Base-by-base conservation (phyloP, 2,797 vertebrate genomes). In the Apogon talboti region DNA sequence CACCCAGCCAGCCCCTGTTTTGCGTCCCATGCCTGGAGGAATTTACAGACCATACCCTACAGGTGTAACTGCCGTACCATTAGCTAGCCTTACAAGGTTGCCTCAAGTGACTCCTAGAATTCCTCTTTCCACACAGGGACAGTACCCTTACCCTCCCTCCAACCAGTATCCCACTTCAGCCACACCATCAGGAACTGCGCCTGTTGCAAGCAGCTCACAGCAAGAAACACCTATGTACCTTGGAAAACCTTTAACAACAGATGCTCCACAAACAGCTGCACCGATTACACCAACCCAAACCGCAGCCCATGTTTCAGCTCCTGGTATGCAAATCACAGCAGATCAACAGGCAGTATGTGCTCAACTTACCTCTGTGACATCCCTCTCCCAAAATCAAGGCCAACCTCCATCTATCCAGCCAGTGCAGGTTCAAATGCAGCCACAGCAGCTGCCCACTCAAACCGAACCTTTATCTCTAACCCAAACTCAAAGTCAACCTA, bases 1-100 rank as follows among this genome's bases (percentile, higher is more conserved):
- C 79, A 99, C 98, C 21, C 98, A 99, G 85, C 98, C 98, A 0
- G 91, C 95, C 35, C 94, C 98, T 0, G 97, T 96, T 37, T 63
- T 98, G 54, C 93, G 92, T 56, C 95, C 97, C 58, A 94, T 96
- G 93, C 92, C 97, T 62, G 94, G 95, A 53, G 94, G 94, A 85
- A 88, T 97, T 42, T 99, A 96, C 58, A 94, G 97, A 81, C 95
- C 96, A 69, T 98, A 96, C 0, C 89, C 94, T 12, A 92, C 96
- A 2, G 91, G 93, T 45, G 86, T 98, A 74, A 94, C 96, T 14
- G 94, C 97, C 0, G 95, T 99, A 85, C 96, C 98, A 0, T 87
- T 99, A 76, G 92, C 95, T 87, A 98, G 95, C 88, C 94, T 99
- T 76, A 89, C 95, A 64, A 96, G 97, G 86, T 88, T 98, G 86